phyloP scores from a whole-genome alignment of 2,888 invertebrate species.

The Creontiades dilutus region DNA sequence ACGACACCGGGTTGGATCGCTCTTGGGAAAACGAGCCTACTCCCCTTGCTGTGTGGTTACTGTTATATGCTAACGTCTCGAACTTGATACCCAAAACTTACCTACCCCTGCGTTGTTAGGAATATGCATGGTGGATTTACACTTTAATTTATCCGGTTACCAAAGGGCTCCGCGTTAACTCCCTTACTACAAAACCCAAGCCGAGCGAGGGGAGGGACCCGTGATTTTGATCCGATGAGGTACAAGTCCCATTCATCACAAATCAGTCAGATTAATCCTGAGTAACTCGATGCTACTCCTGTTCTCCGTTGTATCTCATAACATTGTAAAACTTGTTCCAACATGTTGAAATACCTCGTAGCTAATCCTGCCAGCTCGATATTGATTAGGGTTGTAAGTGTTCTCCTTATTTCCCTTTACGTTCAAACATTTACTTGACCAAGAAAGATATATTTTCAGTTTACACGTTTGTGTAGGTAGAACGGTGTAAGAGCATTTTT shows the following conservation, averaged over 20 bases:
- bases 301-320: slow-evolving; percentile 11
- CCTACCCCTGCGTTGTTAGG: slow-evolving; percentile 18
- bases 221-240: slow-evolving; percentile 5
- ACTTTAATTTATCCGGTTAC: slow-evolving; percentile 28
- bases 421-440: no score
- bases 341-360: neutral
- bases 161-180: slow-evolving; percentile 36
- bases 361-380: no score
- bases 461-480: no score
- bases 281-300: neutral
- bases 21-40: slow-evolving; percentile 26
- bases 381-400: no score
- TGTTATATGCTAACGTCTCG: slow-evolving; percentile 34
- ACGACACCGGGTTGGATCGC: slow-evolving; percentile 10
- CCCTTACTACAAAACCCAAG: slow-evolving; percentile 20
- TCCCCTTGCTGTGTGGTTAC: slow-evolving; percentile 2
- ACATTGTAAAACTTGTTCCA: neutral
- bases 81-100: slow-evolving; percentile 39
- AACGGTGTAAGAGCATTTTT: no score
- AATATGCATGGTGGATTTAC: slow-evolving; percentile 42
- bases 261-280: slow-evolving; percentile 1
- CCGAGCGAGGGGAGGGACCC: neutral
- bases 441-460: no score
- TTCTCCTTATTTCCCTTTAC: no score
- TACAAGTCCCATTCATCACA: neutral